A percentile compares a stretch with the other conserved stretches of the same genome.
Evolutionary conservation across 2,888 invertebrate genomes (phyloP).

Genomic region (Synanthedon andrenaeformis): DNA sequence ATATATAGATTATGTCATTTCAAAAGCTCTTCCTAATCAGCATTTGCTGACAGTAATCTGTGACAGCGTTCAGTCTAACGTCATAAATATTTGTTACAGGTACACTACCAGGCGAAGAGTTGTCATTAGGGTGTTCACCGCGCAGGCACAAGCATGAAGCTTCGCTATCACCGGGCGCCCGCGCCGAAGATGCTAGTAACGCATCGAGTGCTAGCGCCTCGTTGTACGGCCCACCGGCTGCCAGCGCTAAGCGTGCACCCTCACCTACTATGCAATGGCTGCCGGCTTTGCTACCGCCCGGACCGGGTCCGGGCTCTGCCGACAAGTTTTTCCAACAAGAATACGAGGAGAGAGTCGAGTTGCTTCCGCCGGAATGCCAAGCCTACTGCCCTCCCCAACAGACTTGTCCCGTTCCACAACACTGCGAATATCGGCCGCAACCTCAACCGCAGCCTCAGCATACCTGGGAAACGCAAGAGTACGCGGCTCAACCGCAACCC

Average conservation of each 20-base stretch:
- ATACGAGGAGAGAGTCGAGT: slow-evolving; percentile 77
- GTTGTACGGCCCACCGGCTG: slow-evolving; percentile 66
- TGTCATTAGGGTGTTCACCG: slow-evolving; percentile 75
- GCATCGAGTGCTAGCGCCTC: slow-evolving; percentile 74
- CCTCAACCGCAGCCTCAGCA: slow-evolving; percentile 73
- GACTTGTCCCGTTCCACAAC: slow-evolving; percentile 46
- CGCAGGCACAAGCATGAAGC: slow-evolving; percentile 73
- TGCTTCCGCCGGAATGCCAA: slow-evolving; percentile 63
- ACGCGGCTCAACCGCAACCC: slow-evolving; percentile 47
- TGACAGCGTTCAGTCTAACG: no score
- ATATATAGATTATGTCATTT: no score
- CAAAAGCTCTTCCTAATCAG: no score
- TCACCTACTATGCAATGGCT: slow-evolving; percentile 53
- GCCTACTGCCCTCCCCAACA: slow-evolving; percentile 60
- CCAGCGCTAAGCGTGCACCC: slow-evolving; percentile 57
- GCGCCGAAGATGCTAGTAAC: slow-evolving; percentile 81
- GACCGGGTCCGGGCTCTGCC: slow-evolving; percentile 74
- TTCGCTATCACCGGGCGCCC: slow-evolving; percentile 75
- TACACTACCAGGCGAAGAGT: slow-evolving; percentile 83
- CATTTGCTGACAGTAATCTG: no score
- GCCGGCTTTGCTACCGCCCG: slow-evolving; percentile 80
- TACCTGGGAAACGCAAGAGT: slow-evolving; percentile 76
- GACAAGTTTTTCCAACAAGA: slow-evolving; percentile 74
- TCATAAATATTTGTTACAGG: slow-evolving; percentile 55
- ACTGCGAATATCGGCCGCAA: slow-evolving; percentile 76